Evolutionary conservation across 2,888 invertebrate species (phyloP).

Genomic region (Formica aserva): DNA sequence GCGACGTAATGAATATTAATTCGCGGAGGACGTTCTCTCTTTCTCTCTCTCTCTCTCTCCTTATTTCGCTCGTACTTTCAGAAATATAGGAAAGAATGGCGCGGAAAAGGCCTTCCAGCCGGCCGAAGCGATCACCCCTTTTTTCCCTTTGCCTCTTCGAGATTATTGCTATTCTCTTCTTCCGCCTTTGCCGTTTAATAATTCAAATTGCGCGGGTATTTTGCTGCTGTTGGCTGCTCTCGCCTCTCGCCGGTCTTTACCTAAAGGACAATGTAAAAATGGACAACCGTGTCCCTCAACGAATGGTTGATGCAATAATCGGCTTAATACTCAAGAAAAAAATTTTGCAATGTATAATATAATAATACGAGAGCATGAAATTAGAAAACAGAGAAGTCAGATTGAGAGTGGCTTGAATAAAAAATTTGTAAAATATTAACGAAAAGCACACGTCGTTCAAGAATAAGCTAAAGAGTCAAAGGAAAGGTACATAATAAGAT

Average conservation of each 20-base stretch:
- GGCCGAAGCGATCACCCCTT: conserved; percentile 14
- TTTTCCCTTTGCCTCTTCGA: conserved; percentile 36
- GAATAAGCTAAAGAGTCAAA: neutral
- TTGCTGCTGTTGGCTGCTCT: conserved; percentile 46
- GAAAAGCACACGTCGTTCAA: neutral
- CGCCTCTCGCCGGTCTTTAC: conserved; percentile 16
- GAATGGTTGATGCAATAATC: conserved; percentile 35
- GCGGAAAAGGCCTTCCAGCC: conserved; percentile 42
- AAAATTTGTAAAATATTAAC: neutral
- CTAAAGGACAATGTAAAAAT: conserved; percentile 35
- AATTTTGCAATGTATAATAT: conserved; percentile 7
- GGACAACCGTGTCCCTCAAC: conserved; percentile 22
- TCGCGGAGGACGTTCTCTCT: conserved; percentile 68
- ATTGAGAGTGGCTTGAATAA: neutral
- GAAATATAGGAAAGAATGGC: conserved; percentile 17
- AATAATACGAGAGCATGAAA: neutral
- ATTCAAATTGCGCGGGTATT: conserved; percentile 65
- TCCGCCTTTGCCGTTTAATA: conserved; percentile 54
- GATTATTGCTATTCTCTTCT: conserved; percentile 53
- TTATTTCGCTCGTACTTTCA: neutral
- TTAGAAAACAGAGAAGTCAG: neutral
- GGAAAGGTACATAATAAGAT: neutral
- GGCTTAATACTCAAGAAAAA: conserved; percentile 28
- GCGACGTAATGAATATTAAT: conserved; percentile 82
- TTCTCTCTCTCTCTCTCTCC: conserved; percentile 14